Evolutionary conservation across 2,797 vertebrate genomes (phyloP), one percentile per base, ranked within the genome.

Genomic region (Arnoldichthys spilopterus): DNA sequence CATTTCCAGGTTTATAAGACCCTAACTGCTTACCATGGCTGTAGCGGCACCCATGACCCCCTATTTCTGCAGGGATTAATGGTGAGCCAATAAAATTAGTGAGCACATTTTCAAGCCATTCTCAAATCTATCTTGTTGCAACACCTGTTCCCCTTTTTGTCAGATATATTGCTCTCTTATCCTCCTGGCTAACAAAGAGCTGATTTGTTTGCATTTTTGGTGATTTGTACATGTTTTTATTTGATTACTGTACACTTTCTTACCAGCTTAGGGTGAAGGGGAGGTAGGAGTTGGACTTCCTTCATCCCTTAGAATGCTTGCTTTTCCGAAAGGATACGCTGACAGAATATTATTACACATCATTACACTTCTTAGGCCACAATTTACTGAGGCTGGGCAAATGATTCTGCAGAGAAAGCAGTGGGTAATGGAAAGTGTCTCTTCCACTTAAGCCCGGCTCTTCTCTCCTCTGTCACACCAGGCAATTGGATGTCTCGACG

Each of bases 331-430:
- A 82, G 90, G 92, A 94, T 91, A 86, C 83, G 79, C 88, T 91
- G 93, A 95, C 93, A 91, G 92, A 90, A 94, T 94, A 95, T 96
- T 93, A 96, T 95, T 93, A 93, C 93, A 94, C 86, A 81, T 94
- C 94, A 95, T 94, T 94, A 94, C 90, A 90, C 92, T 91, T 94
- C 94, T 95, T 95, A 95, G 94, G 94, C 94, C 92, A 91, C 92
- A 92, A 94, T 95, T 95, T 95, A 94, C 87, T 88, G 88, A 92
- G 92, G 90, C 92, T 95, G 91, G 91, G 92, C 90, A 93, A 93
- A 93, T 92, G 91, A 92, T 94, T 93, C 90, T 94, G 91, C 85
- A 79, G 86, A 88, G 89, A 91, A 90, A 86, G 88, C 87, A 85
- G 88, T 85, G 90, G 89, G 91, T 95, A 95, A 96, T 94, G 92